Percentiles rank a stretch among this genome's conserved stretches.
phyloP scores from a whole-genome alignment of 2,113 vertebrate genomes.

The Aramus guarauna region DNA sequence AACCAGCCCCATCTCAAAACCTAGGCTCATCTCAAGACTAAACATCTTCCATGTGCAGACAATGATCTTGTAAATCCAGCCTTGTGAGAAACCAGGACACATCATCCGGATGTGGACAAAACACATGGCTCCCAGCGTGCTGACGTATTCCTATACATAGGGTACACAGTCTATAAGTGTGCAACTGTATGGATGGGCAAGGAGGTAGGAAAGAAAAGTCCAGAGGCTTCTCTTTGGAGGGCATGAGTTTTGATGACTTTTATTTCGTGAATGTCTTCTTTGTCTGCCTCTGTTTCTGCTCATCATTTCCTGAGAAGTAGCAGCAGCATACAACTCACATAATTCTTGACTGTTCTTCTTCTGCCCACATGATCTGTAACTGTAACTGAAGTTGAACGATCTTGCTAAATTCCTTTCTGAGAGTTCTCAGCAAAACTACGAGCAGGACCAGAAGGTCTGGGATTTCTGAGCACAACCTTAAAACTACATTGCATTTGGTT shows the following conservation, averaged over 20 bases:
- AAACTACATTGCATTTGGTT: neutral
- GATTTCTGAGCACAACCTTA: neutral
- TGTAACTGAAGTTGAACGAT: neutral
- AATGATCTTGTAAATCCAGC: neutral
- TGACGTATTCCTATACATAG: neutral
- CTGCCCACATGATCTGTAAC: neutral
- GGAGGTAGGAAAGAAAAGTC: neutral
- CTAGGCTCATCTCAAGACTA: neutral
- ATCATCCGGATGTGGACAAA: neutral
- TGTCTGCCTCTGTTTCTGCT: neutral
- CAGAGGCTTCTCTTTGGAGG: neutral
- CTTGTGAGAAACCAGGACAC: neutral
- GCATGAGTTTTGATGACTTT: neutral
- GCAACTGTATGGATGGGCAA: neutral
- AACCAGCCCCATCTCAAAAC: too few relatives aligned
- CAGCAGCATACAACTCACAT: neutral
- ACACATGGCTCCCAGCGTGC: neutral
- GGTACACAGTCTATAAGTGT: neutral
- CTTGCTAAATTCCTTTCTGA: neutral
- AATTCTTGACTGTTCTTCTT: constrained; percentile 24
- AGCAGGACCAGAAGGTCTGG: neutral
- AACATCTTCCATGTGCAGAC: too few relatives aligned
- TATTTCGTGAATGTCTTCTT: neutral
- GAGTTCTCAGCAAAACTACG: neutral
- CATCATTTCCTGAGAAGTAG: neutral